Percentiles rank a stretch among this genome's conserved stretches.
Conservation (phyloP, 2,888 invertebrate species). For the Archips xylosteana region DNA sequence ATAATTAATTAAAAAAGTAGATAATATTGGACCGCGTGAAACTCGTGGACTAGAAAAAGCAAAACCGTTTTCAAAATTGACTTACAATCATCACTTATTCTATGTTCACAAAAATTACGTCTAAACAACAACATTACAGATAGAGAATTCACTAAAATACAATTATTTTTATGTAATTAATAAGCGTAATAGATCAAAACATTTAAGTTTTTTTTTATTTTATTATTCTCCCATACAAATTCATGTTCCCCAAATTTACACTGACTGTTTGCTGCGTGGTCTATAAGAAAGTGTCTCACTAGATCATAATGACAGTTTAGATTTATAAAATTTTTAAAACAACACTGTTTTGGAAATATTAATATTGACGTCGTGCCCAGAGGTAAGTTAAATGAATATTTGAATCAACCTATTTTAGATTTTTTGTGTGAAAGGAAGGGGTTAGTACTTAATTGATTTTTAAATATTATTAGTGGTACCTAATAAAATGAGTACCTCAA, state of each 20-base stretch:
- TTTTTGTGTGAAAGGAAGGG: too few species aligned
- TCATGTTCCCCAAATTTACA: conserved; percentile 8
- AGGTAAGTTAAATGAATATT: too few species aligned
- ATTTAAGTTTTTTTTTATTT: conserved; percentile 51
- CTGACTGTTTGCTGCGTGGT: conserved; percentile 1
- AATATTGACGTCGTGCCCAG: too few species aligned
- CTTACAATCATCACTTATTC: conserved; percentile 29
- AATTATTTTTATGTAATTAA: conserved; percentile 73
- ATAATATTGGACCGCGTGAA: neutral
- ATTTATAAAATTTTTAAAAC: too few species aligned
- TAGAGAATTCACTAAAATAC: conserved; percentile 78
- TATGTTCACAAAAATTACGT: conserved; percentile 63
- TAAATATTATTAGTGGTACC: too few species aligned
- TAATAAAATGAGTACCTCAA: too few species aligned
- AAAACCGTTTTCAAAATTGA: conserved; percentile 20
- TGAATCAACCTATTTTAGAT: too few species aligned
- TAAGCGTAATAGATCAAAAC: conserved; percentile 85
- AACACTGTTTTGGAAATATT: too few species aligned
- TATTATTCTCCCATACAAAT: conserved; percentile 34
- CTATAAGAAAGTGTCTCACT: neutral
- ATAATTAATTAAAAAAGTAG: neutral
- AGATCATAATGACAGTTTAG: too few species aligned
- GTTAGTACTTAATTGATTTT: too few species aligned
- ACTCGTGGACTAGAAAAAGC: conserved; percentile 10
- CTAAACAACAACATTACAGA: conserved; percentile 79